Evolutionary conservation across 2,888 invertebrate genomes (phyloP).

Genomic region (Athalia rosae): DNA sequence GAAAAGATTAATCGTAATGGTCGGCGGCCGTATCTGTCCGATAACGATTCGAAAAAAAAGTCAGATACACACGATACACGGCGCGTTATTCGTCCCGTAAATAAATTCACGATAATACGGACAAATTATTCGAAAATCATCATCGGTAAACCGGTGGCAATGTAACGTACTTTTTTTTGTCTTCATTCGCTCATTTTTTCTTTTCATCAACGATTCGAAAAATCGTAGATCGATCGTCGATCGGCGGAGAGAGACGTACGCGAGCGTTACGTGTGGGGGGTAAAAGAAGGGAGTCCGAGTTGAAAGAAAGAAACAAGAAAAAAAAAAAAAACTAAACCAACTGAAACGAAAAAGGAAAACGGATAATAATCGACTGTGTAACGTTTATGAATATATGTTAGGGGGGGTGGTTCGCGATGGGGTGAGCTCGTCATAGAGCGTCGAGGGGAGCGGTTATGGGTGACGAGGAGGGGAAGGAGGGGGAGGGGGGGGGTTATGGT

Average conservation of each 20-base stretch:
- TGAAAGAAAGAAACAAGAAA: neutral
- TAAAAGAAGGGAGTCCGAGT: too few relatives aligned
- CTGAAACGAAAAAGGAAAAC: conserved; percentile 52
- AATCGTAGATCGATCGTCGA: neutral
- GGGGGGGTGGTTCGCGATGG: neutral
- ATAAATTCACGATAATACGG: too few relatives aligned
- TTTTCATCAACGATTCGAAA: too few relatives aligned
- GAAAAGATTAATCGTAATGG: conserved; percentile 65
- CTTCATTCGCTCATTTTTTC: too few relatives aligned
- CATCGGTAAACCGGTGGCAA: too few relatives aligned
- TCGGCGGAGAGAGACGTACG: too few relatives aligned
- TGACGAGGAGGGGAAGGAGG: conserved; percentile 51
- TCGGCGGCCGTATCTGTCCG: conserved; percentile 11
- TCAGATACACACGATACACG: conserved; percentile 5
- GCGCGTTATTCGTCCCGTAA: too few relatives aligned
- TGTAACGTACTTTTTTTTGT: too few relatives aligned
- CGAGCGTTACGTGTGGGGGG: too few relatives aligned
- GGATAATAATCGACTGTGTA: conserved; percentile 49
- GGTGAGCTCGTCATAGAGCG: conserved; percentile 4
- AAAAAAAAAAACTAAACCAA: conserved; percentile 44
- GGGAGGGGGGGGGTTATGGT: conserved; percentile 56
- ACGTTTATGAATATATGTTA: too few relatives aligned
- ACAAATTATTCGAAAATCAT: too few relatives aligned
- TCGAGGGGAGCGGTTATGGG: conserved; percentile 18
- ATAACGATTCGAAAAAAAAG: conserved; percentile 30